A percentile compares a stretch with the other conserved stretches of the same genome.
Evolutionary conservation across 1,140 invertebrate genomes (phyloP).

Genomic region (Druon quercuslanigerum): DNA sequence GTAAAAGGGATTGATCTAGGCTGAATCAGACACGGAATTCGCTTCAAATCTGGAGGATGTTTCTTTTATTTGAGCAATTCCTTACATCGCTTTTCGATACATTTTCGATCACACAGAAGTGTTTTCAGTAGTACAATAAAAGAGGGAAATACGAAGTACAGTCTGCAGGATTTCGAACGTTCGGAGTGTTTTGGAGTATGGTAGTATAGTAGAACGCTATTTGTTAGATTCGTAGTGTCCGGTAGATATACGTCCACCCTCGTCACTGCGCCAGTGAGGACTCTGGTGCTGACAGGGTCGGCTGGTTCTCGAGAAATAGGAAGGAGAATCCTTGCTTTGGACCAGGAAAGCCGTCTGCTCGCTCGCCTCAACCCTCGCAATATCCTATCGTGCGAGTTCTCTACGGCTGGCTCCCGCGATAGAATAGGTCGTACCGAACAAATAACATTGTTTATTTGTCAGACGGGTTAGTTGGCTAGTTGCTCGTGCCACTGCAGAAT

Average conservation of each 20-base stretch:
- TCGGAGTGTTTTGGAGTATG: conserved; percentile 38
- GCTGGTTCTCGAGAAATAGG: conserved; percentile 40
- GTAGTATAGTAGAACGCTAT: conserved; percentile 54
- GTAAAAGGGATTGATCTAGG: not conserved
- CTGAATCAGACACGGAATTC: not conserved
- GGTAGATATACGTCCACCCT: conserved; percentile 47
- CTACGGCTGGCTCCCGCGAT: not conserved
- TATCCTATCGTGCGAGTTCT: conserved; percentile 28
- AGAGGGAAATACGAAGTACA: conserved; percentile 29
- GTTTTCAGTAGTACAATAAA: conserved; percentile 23
- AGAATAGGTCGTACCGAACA: conserved; percentile 46
- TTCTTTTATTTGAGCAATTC: conserved; percentile 23
- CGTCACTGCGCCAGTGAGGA: conserved; percentile 59
- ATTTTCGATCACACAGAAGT: conserved; percentile 1
- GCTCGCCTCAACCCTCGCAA: conserved; percentile 9
- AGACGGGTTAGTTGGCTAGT: conserved; percentile 53
- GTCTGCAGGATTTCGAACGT: conserved; percentile 38
- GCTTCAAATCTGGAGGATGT: not conserved
- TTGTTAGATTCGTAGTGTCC: conserved; percentile 51
- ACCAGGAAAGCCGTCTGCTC: conserved; percentile 21
- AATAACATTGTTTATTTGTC: conserved; percentile 72
- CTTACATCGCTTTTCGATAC: not conserved
- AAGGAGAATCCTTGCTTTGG: conserved; percentile 26
- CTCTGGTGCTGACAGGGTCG: conserved; percentile 64
- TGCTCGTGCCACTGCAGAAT: conserved; percentile 43